phyloP scores from a whole-genome alignment of 2,888 invertebrate genomes.

The Torymus auratus region DNA sequence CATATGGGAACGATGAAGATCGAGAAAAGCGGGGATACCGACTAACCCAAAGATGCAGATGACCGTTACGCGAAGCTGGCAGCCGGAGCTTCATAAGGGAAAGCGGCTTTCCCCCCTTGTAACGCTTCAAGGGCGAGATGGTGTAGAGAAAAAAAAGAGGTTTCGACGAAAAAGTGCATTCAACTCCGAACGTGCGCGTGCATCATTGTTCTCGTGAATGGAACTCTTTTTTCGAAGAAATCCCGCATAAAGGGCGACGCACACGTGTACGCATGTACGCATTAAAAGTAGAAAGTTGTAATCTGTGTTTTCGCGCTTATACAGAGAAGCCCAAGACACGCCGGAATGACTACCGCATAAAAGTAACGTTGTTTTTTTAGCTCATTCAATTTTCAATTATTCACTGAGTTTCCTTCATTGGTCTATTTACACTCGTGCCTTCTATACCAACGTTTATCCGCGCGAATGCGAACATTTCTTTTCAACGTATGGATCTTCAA shows the following conservation, averaged over 20 bases:
- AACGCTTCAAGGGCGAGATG: slow-evolving; percentile 10
- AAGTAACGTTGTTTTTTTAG: background rate
- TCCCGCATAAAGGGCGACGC: too few species aligned
- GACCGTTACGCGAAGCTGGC: slow-evolving; percentile 17
- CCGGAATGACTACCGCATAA: too few species aligned
- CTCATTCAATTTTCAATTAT: background rate
- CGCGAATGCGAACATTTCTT: background rate
- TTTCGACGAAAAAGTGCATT: slow-evolving; percentile 16
- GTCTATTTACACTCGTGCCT: background rate
- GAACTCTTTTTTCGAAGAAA: too few species aligned
- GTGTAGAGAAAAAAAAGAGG: slow-evolving; percentile 3
- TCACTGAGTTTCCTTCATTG: background rate
- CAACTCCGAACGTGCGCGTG: background rate
- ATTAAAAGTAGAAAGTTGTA: too few species aligned
- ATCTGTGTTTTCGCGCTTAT: too few species aligned
- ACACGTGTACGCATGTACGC: too few species aligned
- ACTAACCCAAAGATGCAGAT: slow-evolving; percentile 53
- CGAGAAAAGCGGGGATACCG: slow-evolving; percentile 39
- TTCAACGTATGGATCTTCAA: background rate
- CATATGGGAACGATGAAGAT: slow-evolving; percentile 32
- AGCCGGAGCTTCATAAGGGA: slow-evolving; percentile 4
- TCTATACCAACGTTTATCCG: too few species aligned
- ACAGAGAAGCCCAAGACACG: too few species aligned
- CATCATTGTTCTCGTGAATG: too few species aligned
- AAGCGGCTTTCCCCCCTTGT: slow-evolving; percentile 15